These are phyloP conservation scores for Hemicentrotus pulcherrimus DNA, from an alignment of 35 echinoderm and acorn worm species.

Conservation along the genomic window DNA sequence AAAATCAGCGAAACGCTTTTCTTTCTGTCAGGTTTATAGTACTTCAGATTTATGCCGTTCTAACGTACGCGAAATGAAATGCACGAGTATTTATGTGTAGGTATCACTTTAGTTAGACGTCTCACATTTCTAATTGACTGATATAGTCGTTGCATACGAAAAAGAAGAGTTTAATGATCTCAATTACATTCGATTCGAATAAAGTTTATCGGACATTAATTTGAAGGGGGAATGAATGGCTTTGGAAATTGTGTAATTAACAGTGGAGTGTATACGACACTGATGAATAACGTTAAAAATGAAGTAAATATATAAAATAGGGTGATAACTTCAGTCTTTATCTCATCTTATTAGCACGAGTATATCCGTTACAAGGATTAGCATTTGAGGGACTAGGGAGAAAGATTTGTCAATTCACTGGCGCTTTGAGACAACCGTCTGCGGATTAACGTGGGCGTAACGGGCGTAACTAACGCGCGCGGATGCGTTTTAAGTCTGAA, in stretches of 20 bases:
- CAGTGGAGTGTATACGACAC: not conserved
- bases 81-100: not conserved
- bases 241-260: constrained; percentile 14
- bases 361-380: constrained; percentile 40
- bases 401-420: not conserved
- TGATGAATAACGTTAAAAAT: not conserved
- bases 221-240: not conserved
- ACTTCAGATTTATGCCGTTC: not conserved
- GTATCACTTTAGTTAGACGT: constrained; percentile 5
- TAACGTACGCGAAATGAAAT: not conserved
- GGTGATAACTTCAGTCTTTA: constrained; percentile 7
- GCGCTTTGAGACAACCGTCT: constrained; percentile 22
- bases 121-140: constrained; percentile 21
- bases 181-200: not conserved
- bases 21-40: not conserved
- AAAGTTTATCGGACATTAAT: not conserved
- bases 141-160: not conserved
- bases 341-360: constrained; percentile 26
- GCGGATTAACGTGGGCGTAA: constrained; percentile 22
- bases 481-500: constrained; percentile 36
- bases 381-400: constrained; percentile 26
- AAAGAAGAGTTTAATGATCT: not conserved
- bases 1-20: not conserved
- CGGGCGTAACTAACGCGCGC: constrained; percentile 38
- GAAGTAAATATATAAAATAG: constrained; percentile 1